Percentiles rank a stretch among this genome's conserved stretches.
phyloP scores from a whole-genome alignment of 1,140 invertebrate species.

The Calycopis cecrops region DNA sequence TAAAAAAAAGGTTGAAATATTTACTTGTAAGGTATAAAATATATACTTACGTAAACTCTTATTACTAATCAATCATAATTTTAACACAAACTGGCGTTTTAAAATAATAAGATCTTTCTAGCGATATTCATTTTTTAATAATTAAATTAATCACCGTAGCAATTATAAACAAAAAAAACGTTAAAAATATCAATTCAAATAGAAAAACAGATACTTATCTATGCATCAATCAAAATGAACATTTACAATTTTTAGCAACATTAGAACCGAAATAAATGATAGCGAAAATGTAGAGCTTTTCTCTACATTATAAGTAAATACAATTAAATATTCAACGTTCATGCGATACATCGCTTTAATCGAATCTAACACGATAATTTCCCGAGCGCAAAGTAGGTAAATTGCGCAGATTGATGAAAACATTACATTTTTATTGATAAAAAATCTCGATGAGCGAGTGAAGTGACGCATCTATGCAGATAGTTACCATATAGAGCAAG shows the following conservation, averaged over 20 bases:
- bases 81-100: no score
- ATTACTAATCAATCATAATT: no score
- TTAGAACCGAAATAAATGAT: not conserved
- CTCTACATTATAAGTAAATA: constrained; percentile 35
- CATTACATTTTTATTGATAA: constrained; percentile 60
- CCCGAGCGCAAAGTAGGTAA: constrained; percentile 24
- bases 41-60: no score
- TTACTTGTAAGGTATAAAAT: no score
- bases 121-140: no score
- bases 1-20: no score
- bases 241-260: not conserved
- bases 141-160: no score
- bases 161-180: no score
- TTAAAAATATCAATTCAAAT: no score
- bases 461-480: constrained; percentile 54
- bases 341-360: not conserved
- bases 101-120: no score
- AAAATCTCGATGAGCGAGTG: constrained; percentile 46
- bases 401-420: constrained; percentile 54
- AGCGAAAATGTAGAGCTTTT: not conserved
- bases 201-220: not conserved
- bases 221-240: not conserved
- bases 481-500: constrained; percentile 53
- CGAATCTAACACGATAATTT: constrained; percentile 19
- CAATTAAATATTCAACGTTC: not conserved